Conservation (phyloP, 2,888 invertebrate genomes). For the Epinotia brunnichana region DNA sequence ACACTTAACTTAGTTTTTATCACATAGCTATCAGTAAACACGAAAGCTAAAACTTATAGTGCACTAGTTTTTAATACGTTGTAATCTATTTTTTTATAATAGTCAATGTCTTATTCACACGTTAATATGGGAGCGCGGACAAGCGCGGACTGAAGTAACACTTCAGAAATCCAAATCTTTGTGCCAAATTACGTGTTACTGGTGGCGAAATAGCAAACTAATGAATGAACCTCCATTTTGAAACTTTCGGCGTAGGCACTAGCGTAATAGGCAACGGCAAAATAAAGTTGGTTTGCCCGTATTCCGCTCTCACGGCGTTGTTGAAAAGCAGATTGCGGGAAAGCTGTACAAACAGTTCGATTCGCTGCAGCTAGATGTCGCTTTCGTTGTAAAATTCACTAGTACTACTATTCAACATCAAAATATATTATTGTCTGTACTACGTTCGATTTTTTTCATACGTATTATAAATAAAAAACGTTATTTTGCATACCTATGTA, state of each 20-base stretch:
- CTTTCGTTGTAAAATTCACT: constrained; percentile 46
- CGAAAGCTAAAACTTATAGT: constrained; percentile 5
- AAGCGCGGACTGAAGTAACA: constrained; percentile 39
- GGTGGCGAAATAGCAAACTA: constrained; percentile 42
- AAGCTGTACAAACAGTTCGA: constrained; percentile 23
- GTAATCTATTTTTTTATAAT: constrained; percentile 15
- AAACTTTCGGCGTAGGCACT: constrained; percentile 39
- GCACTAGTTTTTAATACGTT: constrained; percentile 25
- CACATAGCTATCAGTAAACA: neutral
- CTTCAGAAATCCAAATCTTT: constrained; percentile 32
- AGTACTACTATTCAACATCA: constrained; percentile 43
- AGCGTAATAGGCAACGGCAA: constrained; percentile 36
- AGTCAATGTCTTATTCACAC: constrained; percentile 3
- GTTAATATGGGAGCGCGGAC: constrained; percentile 19
- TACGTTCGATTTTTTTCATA: no score
- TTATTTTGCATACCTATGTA: no score
- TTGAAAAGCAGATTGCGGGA: constrained; percentile 37
- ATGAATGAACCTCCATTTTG: constrained; percentile 21
- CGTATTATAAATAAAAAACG: no score
- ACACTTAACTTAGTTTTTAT: constrained; percentile 17
- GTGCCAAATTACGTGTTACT: constrained; percentile 31
- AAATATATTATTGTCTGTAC: no score
- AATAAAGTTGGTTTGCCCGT: constrained; percentile 36
- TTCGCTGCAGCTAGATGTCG: constrained; percentile 52
- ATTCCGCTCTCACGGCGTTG: constrained; percentile 26